Evolutionary conservation across 2,888 invertebrate genomes (phyloP).

Genomic region (Parnassius smintheus): DNA sequence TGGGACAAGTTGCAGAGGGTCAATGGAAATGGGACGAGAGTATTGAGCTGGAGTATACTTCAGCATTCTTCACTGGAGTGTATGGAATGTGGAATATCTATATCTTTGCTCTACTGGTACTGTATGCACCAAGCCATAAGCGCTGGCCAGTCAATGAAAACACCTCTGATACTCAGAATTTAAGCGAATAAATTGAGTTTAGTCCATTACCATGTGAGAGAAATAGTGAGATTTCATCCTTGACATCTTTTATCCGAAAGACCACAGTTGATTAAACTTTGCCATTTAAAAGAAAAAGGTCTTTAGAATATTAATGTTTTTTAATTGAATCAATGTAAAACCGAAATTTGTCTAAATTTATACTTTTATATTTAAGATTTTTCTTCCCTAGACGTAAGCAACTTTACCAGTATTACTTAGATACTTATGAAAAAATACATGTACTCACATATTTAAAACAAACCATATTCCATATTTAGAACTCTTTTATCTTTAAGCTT

Average conservation of each 20-base stretch:
- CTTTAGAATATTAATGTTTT: neutral
- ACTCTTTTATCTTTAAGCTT: constrained; percentile 35
- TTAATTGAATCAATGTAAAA: neutral
- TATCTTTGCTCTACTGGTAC: constrained; percentile 94
- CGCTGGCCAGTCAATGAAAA: constrained; percentile 89
- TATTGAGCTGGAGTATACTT: constrained; percentile 92
- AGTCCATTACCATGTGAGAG: constrained; percentile 90
- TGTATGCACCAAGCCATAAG: constrained; percentile 98
- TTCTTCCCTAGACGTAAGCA: constrained; percentile 28
- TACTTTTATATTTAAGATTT: constrained; percentile 14
- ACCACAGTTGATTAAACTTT: constrained; percentile 87
- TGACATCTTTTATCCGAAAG: constrained; percentile 93
- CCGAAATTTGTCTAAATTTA: constrained; percentile 4
- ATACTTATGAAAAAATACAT: constrained; percentile 34
- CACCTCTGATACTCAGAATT: constrained; percentile 78
- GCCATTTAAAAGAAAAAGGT: neutral
- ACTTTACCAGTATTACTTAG: constrained; percentile 41
- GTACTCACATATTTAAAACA: constrained; percentile 50
- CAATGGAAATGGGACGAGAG: constrained; percentile 97
- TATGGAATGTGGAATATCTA: constrained; percentile 99
- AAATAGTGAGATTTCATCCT: constrained; percentile 91
- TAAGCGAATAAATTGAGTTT: constrained; percentile 95
- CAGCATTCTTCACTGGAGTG: constrained; percentile 98
- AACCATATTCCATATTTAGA: constrained; percentile 45
- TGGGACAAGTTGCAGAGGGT: constrained; percentile 96